Evolutionary conservation across 2,113 vertebrate species (phyloP), one percentile per base, ranked within the genome.

Genomic region (Chamaetylas fuelleborni): DNA sequence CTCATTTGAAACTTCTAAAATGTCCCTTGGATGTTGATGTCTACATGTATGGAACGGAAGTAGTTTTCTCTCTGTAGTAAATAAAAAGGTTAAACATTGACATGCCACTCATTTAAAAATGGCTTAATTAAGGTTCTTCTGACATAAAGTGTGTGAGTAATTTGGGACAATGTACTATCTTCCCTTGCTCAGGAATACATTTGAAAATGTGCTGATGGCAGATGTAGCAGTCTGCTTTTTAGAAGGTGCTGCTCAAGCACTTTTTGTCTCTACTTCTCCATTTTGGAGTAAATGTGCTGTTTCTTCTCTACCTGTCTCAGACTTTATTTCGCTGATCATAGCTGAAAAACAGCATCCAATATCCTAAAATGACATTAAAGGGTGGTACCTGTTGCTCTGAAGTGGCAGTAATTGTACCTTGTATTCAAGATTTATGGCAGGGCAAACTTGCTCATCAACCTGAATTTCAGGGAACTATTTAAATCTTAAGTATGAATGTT

Each of bases 161-260:
- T 40, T 62, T 89, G 36, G 34, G 71, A 58, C 38, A 78, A 11
- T 25, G 12, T 69, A 24, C 33, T 58, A 8, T 45, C 19, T 61
- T 91, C 25, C 45, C 14, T 67, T 76, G 48, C 81, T 90, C 12
- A 82, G 51, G 51, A 84, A 28, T n/a, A 42, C 29, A 26, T 16
- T 60, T 87, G 67, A 64, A 80, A 96, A 96, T 92, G 33, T 95
- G 85, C 88, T 97, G 77, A 93, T 71, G 82, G 31, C 38, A 90
- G 47, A 81, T 89, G 61, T 93, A 91, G 91, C 47, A 83, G 81
- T 66, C 66, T 47, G 22, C 71, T 80, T 43, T 42, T 88, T 91
- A 50, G 57, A 92, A 97, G 67, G 77, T 77, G 87, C 88, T 96
- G 51, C 33, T 96, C 56, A 57, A 53, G 77, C 54, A 45, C 78